Evolutionary conservation across 2,888 invertebrate genomes (phyloP), one percentile per base, ranked within the genome.

Genomic region (Barypeithes pellucidus): DNA sequence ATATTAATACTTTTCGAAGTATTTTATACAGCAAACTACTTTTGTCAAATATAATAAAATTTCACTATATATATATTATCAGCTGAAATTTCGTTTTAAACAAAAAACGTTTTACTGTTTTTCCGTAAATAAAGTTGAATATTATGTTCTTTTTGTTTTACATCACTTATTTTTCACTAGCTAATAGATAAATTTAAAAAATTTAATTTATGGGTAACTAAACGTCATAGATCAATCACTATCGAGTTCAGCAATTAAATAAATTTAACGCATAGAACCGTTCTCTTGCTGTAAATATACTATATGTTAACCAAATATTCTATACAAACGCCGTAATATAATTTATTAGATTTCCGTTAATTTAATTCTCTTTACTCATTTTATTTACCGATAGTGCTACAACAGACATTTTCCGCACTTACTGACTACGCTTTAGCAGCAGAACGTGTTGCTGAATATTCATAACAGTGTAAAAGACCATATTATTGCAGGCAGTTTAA

Each of bases 391-490:
- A 69, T 61, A 65, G 69, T 36, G 62, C 57, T 75, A 63, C 52
- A 60, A 45, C 63, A 43, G 67, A 54, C 61, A 65, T 73, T 72
- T 72, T 62, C 57, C 75, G 76, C 75, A 70, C 63, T 70, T 63
- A 57, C 43, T 20, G 62, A 41, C 63, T 43, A 57, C 36, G 57
- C 43, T 43, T 43, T 76, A 76, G 76, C 73, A 76, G 75, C 72
- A 75, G 76, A 75, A 77, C 81, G 81, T 81, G 81, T 43, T 16
- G 43, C 16, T 43, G 43, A 43, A 43, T 43, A 43, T 81, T 81
- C 81, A 81, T 81, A 5, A 29, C 29, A 77, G 80, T 76, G 77
- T 76, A 72, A 76, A 69, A 73, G 79, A 78, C 76, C 77, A 76
- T 75, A 77, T n/a, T n/a, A n/a, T 79, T 78, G 76, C 78, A 71